phyloP scores from a whole-genome alignment of 2,113 vertebrate genomes.

The Ursus arctos region DNA sequence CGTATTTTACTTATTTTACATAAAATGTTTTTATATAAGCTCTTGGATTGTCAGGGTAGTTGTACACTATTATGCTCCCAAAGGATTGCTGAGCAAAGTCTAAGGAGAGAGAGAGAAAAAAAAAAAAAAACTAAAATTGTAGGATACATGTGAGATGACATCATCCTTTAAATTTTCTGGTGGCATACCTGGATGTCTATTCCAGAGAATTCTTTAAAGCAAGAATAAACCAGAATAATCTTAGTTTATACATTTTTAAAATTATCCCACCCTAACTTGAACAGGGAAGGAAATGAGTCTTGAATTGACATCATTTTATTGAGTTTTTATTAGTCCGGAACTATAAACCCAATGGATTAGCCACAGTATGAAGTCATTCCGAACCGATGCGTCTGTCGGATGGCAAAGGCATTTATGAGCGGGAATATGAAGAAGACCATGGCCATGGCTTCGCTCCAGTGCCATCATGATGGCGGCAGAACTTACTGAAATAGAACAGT shows the following conservation, averaged over 20 bases:
- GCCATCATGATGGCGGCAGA: not conserved
- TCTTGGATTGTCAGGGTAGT: not conserved
- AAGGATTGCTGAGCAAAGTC: not conserved
- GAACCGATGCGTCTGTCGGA: not conserved
- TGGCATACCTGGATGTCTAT: not conserved
- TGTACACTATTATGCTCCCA: not conserved
- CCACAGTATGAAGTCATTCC: conserved; percentile 67
- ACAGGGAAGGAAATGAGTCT: conserved; percentile 55
- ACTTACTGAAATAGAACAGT: not conserved
- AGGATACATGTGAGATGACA: not conserved
- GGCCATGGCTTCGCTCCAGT: not conserved
- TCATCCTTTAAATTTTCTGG: not conserved
- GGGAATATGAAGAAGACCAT: not conserved
- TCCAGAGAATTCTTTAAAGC: conserved; percentile 33
- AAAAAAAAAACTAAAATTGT: not conserved
- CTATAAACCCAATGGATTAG: conserved; percentile 20
- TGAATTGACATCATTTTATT: conserved; percentile 67
- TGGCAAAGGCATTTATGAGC: conserved; percentile 4
- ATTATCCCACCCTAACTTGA: conserved; percentile 24
- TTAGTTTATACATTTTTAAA: not conserved
- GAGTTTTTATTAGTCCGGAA: conserved; percentile 61
- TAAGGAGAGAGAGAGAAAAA: not conserved
- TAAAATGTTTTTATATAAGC: not conserved
- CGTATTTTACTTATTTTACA: not conserved
- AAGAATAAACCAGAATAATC: not conserved